Evolutionary conservation across 2,113 vertebrate species (phyloP).

Genomic region (Phaetusa simplex): DNA sequence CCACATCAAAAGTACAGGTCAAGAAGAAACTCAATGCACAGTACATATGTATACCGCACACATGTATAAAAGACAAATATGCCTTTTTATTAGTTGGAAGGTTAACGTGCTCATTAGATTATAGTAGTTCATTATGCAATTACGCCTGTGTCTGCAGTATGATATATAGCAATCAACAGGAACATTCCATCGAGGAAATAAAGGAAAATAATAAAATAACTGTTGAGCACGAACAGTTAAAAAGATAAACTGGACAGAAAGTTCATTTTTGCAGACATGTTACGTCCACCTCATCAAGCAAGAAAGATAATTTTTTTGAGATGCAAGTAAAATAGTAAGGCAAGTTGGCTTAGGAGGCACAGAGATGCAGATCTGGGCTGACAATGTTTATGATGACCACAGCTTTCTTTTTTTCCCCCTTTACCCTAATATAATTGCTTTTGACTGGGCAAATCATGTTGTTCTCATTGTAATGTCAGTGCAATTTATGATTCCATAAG

Average conservation of each 20-base stretch:
- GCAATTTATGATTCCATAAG: conserved; percentile 67
- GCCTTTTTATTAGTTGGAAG: not conserved
- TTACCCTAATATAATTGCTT: conserved; percentile 62
- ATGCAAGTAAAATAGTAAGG: conserved; percentile 25
- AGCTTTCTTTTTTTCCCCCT: conserved; percentile 11
- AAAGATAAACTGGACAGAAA: not conserved
- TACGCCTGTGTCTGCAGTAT: too few species aligned
- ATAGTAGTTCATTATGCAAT: not conserved
- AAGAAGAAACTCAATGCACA: not conserved
- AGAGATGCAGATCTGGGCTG: conserved; percentile 52
- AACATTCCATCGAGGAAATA: not conserved
- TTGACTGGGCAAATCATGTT: conserved; percentile 66
- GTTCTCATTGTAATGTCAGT: conserved; percentile 63
- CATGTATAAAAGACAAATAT: not conserved
- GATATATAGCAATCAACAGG: not conserved
- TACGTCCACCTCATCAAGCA: not conserved
- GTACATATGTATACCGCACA: not conserved
- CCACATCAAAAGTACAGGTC: not conserved
- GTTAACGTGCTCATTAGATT: not conserved
- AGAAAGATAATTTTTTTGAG: not conserved
- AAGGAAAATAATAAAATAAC: not conserved
- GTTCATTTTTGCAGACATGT: not conserved
- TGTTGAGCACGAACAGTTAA: not conserved
- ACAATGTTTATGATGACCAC: conserved; percentile 61
- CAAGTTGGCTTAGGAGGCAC: conserved; percentile 16